phyloP scores from a whole-genome alignment of 2,797 vertebrate genomes.

The Xenops minutus region DNA sequence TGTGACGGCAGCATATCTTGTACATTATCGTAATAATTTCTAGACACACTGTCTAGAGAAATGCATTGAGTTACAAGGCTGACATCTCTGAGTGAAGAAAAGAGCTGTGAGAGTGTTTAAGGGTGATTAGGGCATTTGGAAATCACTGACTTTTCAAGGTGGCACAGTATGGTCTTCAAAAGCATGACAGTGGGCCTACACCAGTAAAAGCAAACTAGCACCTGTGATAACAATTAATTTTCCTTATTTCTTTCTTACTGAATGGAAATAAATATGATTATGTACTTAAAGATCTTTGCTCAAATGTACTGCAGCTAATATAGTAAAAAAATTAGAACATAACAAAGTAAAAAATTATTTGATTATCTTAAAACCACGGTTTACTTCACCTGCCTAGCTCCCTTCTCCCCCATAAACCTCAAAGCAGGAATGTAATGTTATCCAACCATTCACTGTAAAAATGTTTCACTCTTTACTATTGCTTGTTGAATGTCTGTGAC shows the following conservation, averaged over 20 bases:
- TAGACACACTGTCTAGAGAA: neutral
- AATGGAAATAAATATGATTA: neutral
- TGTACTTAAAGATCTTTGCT: neutral
- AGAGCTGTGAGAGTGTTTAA: neutral
- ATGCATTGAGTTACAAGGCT: neutral
- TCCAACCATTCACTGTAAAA: neutral
- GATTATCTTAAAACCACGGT: neutral
- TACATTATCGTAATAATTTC: slow-evolving; percentile 13
- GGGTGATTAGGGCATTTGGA: neutral
- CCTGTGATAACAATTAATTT: neutral
- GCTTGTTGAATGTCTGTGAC: neutral
- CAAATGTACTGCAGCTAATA: neutral
- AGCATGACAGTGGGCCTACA: neutral
- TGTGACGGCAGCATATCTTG: neutral
- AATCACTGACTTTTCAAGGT: neutral
- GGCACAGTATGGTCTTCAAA: neutral
- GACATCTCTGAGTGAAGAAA: neutral
- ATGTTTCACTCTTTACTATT: neutral
- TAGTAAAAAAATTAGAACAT: neutral
- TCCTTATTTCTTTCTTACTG: neutral
- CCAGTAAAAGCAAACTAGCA: neutral
- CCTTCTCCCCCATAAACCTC: neutral
- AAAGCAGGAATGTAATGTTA: neutral
- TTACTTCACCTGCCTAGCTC: neutral
- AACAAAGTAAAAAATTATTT: neutral